Conservation (phyloP, 2,797 vertebrate species). For the Centroberyx gerrardi region DNA sequence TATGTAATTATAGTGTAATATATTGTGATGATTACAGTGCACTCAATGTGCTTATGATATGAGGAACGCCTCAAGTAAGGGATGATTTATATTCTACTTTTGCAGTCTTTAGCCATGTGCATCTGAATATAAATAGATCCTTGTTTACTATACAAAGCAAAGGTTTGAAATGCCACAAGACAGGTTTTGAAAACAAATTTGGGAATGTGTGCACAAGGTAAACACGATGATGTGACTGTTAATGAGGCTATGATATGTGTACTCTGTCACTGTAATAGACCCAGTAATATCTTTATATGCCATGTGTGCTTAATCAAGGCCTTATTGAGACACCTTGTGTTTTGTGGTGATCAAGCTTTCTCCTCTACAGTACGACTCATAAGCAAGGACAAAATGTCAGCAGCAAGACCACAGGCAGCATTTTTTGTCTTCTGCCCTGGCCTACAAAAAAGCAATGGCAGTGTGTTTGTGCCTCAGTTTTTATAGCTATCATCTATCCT, state of each 20-base stretch:
- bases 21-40: slow-evolving; percentile 23
- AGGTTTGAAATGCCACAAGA: slow-evolving; percentile 5
- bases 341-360: slow-evolving; percentile 2
- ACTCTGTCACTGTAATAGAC: slow-evolving; percentile 4
- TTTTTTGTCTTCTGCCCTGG: not conserved
- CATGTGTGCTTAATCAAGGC: slow-evolving; percentile 6
- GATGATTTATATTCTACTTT: not conserved
- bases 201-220: not conserved
- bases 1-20: slow-evolving; percentile 19
- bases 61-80: slow-evolving; percentile 20
- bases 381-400: not conserved
- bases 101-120: slow-evolving; percentile 15
- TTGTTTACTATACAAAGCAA: not conserved
- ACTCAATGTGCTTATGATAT: slow-evolving; percentile 18
- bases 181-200: not conserved
- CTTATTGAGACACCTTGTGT: slow-evolving; percentile 26
- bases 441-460: not conserved
- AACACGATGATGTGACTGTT: not conserved
- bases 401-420: not conserved
- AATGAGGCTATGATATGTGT: not conserved
- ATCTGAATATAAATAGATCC: not conserved
- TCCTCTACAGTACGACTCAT: slow-evolving; percentile 3
- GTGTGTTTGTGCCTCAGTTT: not conserved
- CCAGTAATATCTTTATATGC: slow-evolving; percentile 1
- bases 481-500: not conserved